Evolutionary conservation across 2,888 invertebrate species (phyloP), one percentile per base, ranked within the genome.

Genomic region (Strigamia crassipes): DNA sequence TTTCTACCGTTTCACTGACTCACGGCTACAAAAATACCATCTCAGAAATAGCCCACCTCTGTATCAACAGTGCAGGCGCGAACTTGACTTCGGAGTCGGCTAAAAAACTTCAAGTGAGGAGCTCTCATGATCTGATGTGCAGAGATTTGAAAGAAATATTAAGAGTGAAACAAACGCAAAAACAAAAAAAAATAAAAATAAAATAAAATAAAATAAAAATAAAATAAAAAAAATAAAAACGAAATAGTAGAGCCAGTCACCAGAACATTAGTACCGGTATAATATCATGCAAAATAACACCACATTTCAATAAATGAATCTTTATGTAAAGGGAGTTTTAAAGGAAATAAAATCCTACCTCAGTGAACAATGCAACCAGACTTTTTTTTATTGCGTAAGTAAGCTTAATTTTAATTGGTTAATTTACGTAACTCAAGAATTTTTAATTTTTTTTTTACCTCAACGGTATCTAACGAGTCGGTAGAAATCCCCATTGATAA

Each of bases 21-120:
- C 73, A 31, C 12, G 73, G 27, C 73, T 73, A 12, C 73, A 9
- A 73, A 73, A 73, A 56, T 56, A 56, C 9, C 56, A 18, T 27
- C n/a, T 73, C 73, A 31, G 1, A 73, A 73, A 73, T 73, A 73
- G 27, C 73, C 73, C 73, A 73, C 73, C 73, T 73, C 73, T 15
- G 73, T 73, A 31, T 73, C 73, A 31, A 73, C 13, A 73, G 73
- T 73, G 73, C 73, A 73, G 73, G 27, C 31, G 23, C 73, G 73
- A 73, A 73, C 73, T 73, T 73, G 73, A 90, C 94, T 95, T 94
- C 95, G 95, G 92, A 96, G 93, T 91, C 96, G 94, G 91, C 93
- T 94, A 93, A 95, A 95, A 92, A 96, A 94, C 93, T 96, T 96
- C 91, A 94, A 94, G 91, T 95, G 96, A 88, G 96, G 96, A 90